Conservation (phyloP, 92 coral and sea anemone species). For the Pocillopora meandrina region DNA sequence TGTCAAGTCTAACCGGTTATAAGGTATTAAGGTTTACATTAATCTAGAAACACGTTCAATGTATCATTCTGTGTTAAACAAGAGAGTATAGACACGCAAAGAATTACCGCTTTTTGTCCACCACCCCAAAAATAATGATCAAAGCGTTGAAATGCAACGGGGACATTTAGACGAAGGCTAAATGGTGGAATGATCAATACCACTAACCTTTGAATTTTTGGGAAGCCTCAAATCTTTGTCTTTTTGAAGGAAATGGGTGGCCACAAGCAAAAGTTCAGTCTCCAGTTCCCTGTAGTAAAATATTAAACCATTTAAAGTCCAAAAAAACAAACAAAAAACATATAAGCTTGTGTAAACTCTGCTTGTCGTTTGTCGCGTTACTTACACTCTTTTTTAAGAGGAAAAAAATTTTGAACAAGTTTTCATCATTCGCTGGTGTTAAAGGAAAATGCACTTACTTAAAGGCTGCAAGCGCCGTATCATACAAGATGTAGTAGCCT, state of each 20-base stretch:
- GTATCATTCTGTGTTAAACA: no score
- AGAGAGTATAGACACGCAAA: no score
- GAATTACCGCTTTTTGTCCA: no score
- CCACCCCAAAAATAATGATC: no score
- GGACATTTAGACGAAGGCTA: neutral
- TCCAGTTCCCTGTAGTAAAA: slow-evolving; percentile 74
- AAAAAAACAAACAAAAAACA: neutral
- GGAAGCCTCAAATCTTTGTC: slow-evolving; percentile 82
- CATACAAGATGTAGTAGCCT: slow-evolving; percentile 90
- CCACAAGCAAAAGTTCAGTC: slow-evolving; percentile 87
- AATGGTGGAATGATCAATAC: neutral
- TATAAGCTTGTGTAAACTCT: neutral
- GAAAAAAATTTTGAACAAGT: no score
- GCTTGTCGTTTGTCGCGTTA: neutral
- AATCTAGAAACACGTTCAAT: no score
- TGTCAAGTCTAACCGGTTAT: no score
- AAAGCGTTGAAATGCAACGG: neutral
- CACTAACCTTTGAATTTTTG: slow-evolving; percentile 36
- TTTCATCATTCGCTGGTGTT: neutral
- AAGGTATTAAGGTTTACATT: no score
- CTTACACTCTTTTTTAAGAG: no score
- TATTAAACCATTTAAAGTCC: neutral
- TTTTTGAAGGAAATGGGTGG: slow-evolving; percentile 85
- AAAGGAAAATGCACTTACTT: slow-evolving; percentile 57
- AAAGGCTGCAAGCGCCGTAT: slow-evolving; percentile 80